Base-by-base conservation (phyloP, 2,113 vertebrate genomes). In the Cyprinodon tularosa region DNA sequence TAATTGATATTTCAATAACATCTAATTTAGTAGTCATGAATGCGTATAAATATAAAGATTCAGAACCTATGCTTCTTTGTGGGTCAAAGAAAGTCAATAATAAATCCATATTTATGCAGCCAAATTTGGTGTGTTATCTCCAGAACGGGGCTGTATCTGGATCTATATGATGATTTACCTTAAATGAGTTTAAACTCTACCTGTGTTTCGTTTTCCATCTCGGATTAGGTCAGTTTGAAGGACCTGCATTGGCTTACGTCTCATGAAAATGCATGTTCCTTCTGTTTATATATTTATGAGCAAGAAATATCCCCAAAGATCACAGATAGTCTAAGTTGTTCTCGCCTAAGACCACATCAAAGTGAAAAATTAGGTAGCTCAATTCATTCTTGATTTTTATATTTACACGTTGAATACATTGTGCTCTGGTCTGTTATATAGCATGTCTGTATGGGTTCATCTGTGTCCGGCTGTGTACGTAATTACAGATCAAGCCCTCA, bases 211-310 rank as follows among this genome's bases (percentile, higher is more conserved):
- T 20, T 20, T 4, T 15, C 17, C 17, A 66, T 87, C 74, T 85
- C 78, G 70, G 50, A 70, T 78, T 66, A 53, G 63, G 71, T 14
- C 22, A 29, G 66, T 66, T 29, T 76, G 65, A 77, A 82, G 17
- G 53, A 74, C 74, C 47, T 42, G 12, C 71, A 57, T 81, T 77
- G 69, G 75, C 77, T 82, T 71, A 65, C 73, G 68, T 22, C 88
- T 89, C 89, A 90, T 87, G 63, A 81, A 84, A 86, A 88, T 87
- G 82, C 85, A 88, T 72, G 83, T 12, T 60, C 59, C 68, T 6
- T 71, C 65, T 88, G 68, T 82, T 91, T 82, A 91, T 61, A 83
- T 89, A 92, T 91, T 90, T 72, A 93, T 90, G 91, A 91, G 67
- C 65, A 74, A 62, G 72, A 14, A 10, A 76, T 74, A 73, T 68